Percentiles rank a stretch among this genome's conserved stretches.
Evolutionary conservation across 2,113 vertebrate species (phyloP).

Genomic region (Protomyctophum bolini): DNA sequence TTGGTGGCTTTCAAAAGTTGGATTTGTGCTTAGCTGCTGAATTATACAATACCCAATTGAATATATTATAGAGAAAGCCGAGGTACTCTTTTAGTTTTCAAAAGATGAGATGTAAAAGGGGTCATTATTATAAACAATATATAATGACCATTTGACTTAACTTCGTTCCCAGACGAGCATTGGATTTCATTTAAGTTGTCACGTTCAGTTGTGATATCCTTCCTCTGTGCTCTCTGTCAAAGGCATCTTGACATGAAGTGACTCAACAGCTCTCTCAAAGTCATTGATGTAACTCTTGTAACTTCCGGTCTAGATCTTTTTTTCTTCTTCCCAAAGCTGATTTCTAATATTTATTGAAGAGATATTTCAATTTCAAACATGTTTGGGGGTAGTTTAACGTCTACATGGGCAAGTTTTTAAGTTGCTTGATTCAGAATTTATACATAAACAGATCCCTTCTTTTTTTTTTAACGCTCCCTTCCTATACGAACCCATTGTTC

Average conservation of each 20-base stretch:
- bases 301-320: background rate
- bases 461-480: too few species aligned
- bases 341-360: background rate
- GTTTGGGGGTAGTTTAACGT: too few species aligned
- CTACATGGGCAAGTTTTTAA: too few species aligned
- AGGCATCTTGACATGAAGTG: background rate
- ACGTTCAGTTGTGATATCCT: background rate
- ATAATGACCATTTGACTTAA: background rate
- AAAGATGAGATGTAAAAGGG: background rate
- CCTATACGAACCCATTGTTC: too few species aligned
- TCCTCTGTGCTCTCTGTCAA: background rate
- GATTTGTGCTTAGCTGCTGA: background rate
- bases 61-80: background rate
- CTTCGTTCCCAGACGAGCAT: background rate
- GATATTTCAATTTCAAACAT: too few species aligned
- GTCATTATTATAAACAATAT: background rate
- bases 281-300: background rate
- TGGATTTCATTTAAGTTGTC: background rate
- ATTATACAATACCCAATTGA: background rate
- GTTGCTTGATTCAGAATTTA: too few species aligned
- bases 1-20: background rate
- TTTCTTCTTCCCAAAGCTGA: too few species aligned
- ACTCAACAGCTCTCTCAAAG: slow-evolving; percentile 1
- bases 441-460: too few species aligned
- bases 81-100: background rate